These are phyloP conservation scores for Orestias chungarensis DNA, from an alignment of 2,797 vertebrate species.

Conservation along the genomic window DNA sequence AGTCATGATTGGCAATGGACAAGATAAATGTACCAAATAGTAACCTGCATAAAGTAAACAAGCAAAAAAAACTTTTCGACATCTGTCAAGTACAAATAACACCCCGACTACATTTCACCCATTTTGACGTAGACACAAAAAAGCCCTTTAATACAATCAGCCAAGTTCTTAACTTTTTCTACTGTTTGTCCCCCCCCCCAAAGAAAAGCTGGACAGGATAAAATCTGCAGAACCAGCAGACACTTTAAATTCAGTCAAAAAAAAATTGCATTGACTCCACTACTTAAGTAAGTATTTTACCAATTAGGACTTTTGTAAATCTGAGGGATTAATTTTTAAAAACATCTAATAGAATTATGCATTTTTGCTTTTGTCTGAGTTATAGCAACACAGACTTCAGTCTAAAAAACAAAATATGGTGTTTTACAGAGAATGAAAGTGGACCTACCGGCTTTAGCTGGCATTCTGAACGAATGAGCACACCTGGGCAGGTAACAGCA, in stretches of 20 bases:
- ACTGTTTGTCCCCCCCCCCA: too few relatives aligned
- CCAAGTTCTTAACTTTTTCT: not conserved
- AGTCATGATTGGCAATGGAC: not conserved
- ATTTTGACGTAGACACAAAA: not conserved
- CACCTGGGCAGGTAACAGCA: conserved; percentile 62
- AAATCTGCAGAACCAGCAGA: not conserved
- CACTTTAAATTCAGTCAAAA: not conserved
- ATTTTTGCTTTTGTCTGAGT: not conserved
- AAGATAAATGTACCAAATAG: not conserved
- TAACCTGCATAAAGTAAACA: not conserved
- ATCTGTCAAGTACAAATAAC: too few relatives aligned
- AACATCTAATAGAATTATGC: not conserved
- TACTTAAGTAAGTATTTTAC: not conserved
- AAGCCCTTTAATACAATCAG: not conserved
- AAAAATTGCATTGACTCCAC: not conserved
- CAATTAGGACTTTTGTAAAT: not conserved
- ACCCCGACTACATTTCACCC: not conserved
- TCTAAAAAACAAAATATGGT: not conserved
- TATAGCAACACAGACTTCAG: not conserved
- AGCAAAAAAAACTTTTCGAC: not conserved
- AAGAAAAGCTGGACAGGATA: not conserved
- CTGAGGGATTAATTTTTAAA: not conserved
- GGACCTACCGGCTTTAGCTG: conserved; percentile 53
- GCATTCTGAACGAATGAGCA: conserved; percentile 32
- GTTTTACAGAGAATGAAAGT: not conserved